Base-by-base conservation (phyloP, 1,140 invertebrate genomes). In the Linepithema humile region DNA sequence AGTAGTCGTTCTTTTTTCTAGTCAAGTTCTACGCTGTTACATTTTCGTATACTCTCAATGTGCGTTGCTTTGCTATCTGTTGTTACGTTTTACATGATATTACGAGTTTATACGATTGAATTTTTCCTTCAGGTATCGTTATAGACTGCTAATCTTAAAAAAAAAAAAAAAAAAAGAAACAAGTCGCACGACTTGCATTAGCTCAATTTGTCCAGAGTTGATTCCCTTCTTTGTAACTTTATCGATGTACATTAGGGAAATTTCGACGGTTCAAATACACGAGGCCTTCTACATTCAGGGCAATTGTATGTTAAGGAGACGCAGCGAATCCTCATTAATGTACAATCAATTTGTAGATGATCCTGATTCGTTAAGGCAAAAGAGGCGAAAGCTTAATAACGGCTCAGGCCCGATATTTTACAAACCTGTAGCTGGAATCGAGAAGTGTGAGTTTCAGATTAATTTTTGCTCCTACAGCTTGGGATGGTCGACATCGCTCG, bases 371-470 rank as follows among this genome's bases (percentile, higher is more conserved):
- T 88, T 90, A 87, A 88, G 82, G 84, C 91, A 90, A 91, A 91
- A 91, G 83, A 80, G 87, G 86, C 94, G 95, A 94, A 96, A 95
- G 93, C 94, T 94, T 95, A 95, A 93, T 92, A 95, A 95, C 90
- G 95, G 94, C 90, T 93, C 95, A 83, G 94, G 93, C 73, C 72
- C 92, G 83, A 92, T 95, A 94, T 89, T 95, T 89, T 93, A 95
- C 92, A 94, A 93, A 84, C 93, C 95, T 87, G 93, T 95, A 89
- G 93, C 93, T 83, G 94, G 94, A 91, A 95, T 95, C 84, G 92
- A 93, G 91, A 94, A 94, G 94, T 94, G 96, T 96, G 95, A 96
- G 95, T 96, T 94, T 89, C 43, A 45, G 3, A 45, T 45, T 45
- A 45, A 9, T 6, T 43, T 38, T 64, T 84, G 85, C 74, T 82